phyloP scores from a whole-genome alignment of 64 coral and sea anemone species.

The Stichodactyla helianthus region DNA sequence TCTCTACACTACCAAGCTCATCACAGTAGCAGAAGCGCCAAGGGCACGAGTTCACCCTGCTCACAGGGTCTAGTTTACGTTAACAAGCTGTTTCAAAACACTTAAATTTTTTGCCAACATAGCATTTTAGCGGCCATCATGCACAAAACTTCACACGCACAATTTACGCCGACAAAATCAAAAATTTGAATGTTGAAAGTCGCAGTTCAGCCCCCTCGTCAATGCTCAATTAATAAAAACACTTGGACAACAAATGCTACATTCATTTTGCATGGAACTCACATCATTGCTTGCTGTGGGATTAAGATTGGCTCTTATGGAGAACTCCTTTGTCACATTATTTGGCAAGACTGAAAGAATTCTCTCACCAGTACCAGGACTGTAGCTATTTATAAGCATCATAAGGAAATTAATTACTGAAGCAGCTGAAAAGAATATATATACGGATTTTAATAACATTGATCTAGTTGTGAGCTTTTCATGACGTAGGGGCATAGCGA shows the following conservation, averaged over 20 bases:
- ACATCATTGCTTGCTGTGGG: slow-evolving; percentile 12
- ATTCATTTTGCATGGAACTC: background rate
- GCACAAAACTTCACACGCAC: too few species aligned
- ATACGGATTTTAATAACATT: background rate
- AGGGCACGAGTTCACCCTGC: too few species aligned
- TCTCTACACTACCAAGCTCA: too few species aligned
- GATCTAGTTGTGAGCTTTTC: background rate
- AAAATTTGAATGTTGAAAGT: too few species aligned
- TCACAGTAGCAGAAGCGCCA: too few species aligned
- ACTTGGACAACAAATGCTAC: background rate
- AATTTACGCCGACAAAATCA: too few species aligned
- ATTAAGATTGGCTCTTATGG: background rate
- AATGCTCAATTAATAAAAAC: background rate
- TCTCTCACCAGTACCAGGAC: slow-evolving; percentile 2
- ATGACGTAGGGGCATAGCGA: background rate
- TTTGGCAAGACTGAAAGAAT: background rate
- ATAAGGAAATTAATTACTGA: slow-evolving; percentile 8
- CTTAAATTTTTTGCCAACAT: too few species aligned
- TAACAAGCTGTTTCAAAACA: too few species aligned
- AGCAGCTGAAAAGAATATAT: background rate
- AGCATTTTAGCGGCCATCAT: too few species aligned
- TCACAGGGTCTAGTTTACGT: too few species aligned
- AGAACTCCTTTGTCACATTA: background rate
- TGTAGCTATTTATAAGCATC: background rate
- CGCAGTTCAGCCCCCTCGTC: too few species aligned